phyloP scores from a whole-genome alignment of 2,113 vertebrate genomes.

The Trematomus loennbergii region DNA sequence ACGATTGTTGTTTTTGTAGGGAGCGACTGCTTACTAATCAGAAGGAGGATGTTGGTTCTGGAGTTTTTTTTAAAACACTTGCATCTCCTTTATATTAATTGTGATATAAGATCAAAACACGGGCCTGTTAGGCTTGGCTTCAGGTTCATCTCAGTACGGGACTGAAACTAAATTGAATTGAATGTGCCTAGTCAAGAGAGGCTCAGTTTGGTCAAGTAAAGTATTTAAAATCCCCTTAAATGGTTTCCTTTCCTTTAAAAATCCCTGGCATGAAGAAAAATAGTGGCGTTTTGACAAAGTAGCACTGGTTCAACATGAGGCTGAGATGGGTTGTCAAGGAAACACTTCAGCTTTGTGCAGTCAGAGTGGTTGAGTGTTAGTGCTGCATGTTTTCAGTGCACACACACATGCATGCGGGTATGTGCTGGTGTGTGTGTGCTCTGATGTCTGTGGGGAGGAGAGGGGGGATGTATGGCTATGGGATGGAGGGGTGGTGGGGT shows the following conservation, averaged over 20 bases:
- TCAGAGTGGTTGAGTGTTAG: constrained; percentile 50
- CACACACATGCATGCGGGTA: constrained; percentile 9
- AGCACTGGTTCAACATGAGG: constrained; percentile 74
- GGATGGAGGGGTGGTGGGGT: constrained; percentile 57
- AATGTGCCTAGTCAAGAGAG: constrained; percentile 28
- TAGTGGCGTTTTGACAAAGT: no score
- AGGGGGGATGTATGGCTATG: constrained; percentile 57
- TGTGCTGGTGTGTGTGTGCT: constrained; percentile 55
- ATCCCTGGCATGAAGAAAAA: no score
- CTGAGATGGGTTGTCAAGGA: constrained; percentile 76
- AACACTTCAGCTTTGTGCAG: constrained; percentile 71
- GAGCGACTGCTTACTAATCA: constrained; percentile 52
- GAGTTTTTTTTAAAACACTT: constrained; percentile 31
- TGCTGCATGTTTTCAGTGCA: constrained; percentile 35
- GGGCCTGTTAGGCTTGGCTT: constrained; percentile 1
- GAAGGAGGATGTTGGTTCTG: constrained; percentile 28
- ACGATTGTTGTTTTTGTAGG: constrained; percentile 35
- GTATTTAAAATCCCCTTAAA: constrained; percentile 64
- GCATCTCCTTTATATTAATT: no score
- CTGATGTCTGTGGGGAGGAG: constrained; percentile 55
- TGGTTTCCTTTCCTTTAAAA: constrained; percentile 47
- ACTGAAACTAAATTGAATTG: constrained; percentile 16
- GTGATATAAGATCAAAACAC: constrained; percentile 5
- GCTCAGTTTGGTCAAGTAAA: constrained; percentile 32
- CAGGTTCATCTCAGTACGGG: constrained; percentile 23